These are phyloP conservation scores for Eristalinus aeneus DNA, from an alignment of 2,888 invertebrate species.

Conservation along the genomic window DNA sequence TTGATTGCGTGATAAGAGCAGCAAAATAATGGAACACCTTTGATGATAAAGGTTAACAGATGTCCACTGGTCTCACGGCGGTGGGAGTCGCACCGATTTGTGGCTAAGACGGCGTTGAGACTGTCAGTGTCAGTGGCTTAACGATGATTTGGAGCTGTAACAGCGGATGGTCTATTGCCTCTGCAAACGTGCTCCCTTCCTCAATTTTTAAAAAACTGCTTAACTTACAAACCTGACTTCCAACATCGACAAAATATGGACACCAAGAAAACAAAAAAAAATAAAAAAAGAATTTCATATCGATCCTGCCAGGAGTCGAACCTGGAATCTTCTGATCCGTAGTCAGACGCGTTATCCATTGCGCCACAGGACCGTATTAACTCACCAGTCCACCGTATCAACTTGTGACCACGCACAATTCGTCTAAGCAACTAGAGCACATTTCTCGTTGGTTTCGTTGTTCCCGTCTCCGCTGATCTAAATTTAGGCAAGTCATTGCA, in stretches of 20 bases:
- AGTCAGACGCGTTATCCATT: slow-evolving; percentile 82
- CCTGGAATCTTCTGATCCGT: slow-evolving; percentile 82
- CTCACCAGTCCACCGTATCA: background rate
- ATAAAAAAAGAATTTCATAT: background rate
- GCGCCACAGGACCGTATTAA: slow-evolving; percentile 80
- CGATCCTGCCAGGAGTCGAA: slow-evolving; percentile 82
- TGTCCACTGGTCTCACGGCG: too few relatives aligned
- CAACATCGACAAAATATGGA: background rate
- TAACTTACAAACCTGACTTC: too few relatives aligned
- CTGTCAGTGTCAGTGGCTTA: too few relatives aligned
- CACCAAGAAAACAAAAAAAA: slow-evolving; percentile 5
- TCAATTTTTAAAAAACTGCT: too few relatives aligned
- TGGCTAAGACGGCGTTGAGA: too few relatives aligned
- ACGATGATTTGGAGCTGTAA: too few relatives aligned
- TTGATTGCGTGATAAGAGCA: too few relatives aligned
- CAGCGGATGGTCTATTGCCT: too few relatives aligned
- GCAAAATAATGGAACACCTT: too few relatives aligned
- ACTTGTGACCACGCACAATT: slow-evolving; percentile 36
- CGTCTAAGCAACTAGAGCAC: background rate
- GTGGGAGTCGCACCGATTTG: too few relatives aligned
- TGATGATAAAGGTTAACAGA: too few relatives aligned
- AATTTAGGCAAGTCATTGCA: slow-evolving; percentile 1
- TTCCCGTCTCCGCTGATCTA: slow-evolving; percentile 7
- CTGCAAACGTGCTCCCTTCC: too few relatives aligned
- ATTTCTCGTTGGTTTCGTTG: background rate